Conservation (phyloP, 2,888 invertebrate genomes). For the Metallyticus violacea region DNA sequence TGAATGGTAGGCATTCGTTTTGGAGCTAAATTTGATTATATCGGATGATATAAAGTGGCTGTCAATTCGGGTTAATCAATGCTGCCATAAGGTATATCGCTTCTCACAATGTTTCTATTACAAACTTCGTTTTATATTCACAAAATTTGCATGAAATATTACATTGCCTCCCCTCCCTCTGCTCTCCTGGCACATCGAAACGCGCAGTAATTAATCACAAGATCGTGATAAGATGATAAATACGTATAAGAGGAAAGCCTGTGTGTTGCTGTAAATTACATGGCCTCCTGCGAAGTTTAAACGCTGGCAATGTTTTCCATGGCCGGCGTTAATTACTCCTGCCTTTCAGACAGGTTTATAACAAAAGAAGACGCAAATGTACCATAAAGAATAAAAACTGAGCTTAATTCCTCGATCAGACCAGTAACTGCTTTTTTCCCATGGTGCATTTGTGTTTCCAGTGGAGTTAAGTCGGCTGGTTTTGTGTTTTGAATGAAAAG, state of each 20-base stretch:
- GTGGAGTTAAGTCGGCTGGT: too few species aligned
- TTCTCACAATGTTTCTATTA: not conserved
- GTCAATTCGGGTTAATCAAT: not conserved
- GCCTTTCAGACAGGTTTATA: not conserved
- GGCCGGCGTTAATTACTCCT: not conserved
- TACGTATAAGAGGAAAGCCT: not conserved
- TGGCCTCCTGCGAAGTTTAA: not conserved
- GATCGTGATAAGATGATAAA: not conserved
- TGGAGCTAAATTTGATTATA: not conserved
- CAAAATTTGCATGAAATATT: not conserved
- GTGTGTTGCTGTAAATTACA: not conserved
- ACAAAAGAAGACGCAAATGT: not conserved
- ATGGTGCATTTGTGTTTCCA: too few species aligned
- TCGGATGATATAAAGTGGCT: not conserved
- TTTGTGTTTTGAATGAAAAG: too few species aligned
- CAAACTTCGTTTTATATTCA: not conserved
- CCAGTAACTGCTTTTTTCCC: too few species aligned
- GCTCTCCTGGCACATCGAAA: too few species aligned
- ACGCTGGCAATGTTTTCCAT: not conserved
- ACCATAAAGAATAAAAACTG: too few species aligned
- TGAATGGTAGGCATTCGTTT: not conserved
- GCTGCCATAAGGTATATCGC: not conserved
- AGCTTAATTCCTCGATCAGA: too few species aligned
- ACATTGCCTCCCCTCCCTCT: not conserved
- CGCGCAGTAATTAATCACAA: not conserved